Base-by-base conservation (phyloP, 1,140 invertebrate genomes). In the Cotesia vestalis region DNA sequence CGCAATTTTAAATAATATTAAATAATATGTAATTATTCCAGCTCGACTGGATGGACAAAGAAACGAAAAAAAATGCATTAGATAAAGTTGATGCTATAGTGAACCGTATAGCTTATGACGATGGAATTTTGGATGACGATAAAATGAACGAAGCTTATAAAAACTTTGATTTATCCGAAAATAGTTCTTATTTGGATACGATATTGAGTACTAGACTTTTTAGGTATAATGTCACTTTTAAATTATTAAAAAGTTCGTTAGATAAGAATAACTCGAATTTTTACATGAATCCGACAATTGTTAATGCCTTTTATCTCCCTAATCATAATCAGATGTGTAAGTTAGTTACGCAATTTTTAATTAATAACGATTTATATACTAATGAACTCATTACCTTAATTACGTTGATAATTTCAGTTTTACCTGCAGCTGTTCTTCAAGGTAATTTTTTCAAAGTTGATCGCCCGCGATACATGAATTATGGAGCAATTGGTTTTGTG, bases 21-120 rank as follows among this genome's bases (percentile, higher is more conserved):
- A 55, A 12, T 14, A 17, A 14, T 4, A 55, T 55, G 17, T 4
- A n/a, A 12, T 14, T 14, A 55, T 83, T 76, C 2, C 36, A 92
- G 78, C 91, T 95, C 3, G 91, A 94, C 4, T 98, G 96, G 96
- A 96, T 98, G 94, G 95, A 97, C 78, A 89, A 92, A 0, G 86
- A 89, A 57, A 97, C 96, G 0, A 91, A 90, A 68, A 82, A 86
- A 71, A 90, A 89, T 38, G 94, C 93, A 2, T 81, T 94, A 55
- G 89, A 91, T 9, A 95, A 95, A 83, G 90, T 94, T 0, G 86
- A 90, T 12, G 88, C 89, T 2, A 96, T 95, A 91, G 86, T 90
- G 1, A 89, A 91, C 2, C 92, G 95, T 79, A 94, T 96, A 77
- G 94, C 92, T 1, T 95, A 95, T 80, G 93, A 94, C 6, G 91